These are phyloP conservation scores for Ostrea denselamellosa DNA, from an alignment of 1,140 invertebrate genomes.

Conservation along the genomic window DNA sequence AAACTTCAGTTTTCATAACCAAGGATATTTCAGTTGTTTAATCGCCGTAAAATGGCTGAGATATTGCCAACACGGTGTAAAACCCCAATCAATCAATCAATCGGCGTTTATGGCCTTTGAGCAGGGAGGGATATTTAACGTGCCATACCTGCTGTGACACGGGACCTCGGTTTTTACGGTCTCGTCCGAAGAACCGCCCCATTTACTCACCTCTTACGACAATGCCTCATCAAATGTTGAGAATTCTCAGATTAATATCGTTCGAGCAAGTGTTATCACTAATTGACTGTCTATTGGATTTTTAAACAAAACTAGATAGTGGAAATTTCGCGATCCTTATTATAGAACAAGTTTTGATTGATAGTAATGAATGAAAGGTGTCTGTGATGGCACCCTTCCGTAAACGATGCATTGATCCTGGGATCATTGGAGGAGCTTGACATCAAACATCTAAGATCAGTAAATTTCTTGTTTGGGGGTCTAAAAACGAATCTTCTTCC, in stretches of 20 bases:
- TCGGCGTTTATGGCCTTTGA: too few species aligned
- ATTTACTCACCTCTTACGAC: too few species aligned
- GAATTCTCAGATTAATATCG: conserved; percentile 26
- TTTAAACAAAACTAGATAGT: conserved; percentile 50
- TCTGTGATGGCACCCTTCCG: conserved; percentile 48
- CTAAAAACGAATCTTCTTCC: conserved; percentile 44
- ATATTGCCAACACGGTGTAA: too few species aligned
- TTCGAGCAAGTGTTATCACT: conserved; percentile 40
- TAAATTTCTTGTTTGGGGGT: conserved; percentile 41
- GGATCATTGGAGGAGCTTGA: conserved; percentile 47
- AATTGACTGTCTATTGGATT: conserved; percentile 46
- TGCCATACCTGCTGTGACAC: too few species aligned
- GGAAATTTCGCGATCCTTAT: conserved; percentile 48
- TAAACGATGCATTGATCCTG: conserved; percentile 47
- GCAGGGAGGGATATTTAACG: too few species aligned
- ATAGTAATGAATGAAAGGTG: not conserved
- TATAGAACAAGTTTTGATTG: conserved; percentile 33
- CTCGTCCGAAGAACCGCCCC: too few species aligned
- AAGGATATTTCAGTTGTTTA: too few species aligned
- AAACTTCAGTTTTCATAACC: too few species aligned
- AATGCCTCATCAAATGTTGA: not conserved
- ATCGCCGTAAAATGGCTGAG: too few species aligned
- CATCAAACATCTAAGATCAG: conserved; percentile 47
- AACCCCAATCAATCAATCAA: too few species aligned
- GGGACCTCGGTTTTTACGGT: too few species aligned